Base-by-base conservation (phyloP, 2,113 vertebrate genomes). In the Gymnarchus niloticus region DNA sequence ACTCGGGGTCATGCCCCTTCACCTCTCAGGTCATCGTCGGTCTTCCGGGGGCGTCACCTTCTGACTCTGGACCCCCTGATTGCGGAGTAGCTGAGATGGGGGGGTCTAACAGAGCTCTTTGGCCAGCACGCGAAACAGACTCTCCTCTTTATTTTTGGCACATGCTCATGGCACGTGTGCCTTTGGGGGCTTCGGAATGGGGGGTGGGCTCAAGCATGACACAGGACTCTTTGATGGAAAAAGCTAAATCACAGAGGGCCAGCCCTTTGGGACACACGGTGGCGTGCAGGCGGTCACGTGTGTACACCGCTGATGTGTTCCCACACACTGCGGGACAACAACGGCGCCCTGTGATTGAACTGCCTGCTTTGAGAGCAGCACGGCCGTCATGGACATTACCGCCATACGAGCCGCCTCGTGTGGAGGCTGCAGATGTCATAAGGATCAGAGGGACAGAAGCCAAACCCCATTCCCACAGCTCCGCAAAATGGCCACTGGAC, bases 11-110 rank as follows among this genome's bases (percentile, higher is more conserved):
- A 85, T 33, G 44, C 25, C 83, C n/a, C 5, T 59, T 8, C n/a
- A 78, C 84, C 49, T 46, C 65, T 12, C 84, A 3, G 23, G 41
- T 56, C n/a, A 37, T 12, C 3, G 14, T 14, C 19, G 86, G 87
- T 51, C 88, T 54, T 12, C 83, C 46, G 84, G 83, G 80, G 41
- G 65, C 85, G 56, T 44, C n/a, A 21, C 84, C 89, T 87, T 57
- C 85, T 77, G 78, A 25, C 85, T 83, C 77, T 19, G 86, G 48
- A 87, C 80, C 49, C 51, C 41, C 84, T 85, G 88, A 88, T 90
- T 89, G 89, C 87, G 87, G 87, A 85, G 85, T 46, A 28, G 28
- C 41, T 4, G 65, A 17, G 19, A 73, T 6, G 65, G 14, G 4
- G n/a, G 17, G 10, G n/a, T 21, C 23, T 9, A n/a, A 52, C 5